Percentiles rank a stretch among this genome's conserved stretches.
Evolutionary conservation across 2,113 vertebrate species (phyloP).

Genomic region (Mustela nigripes): DNA sequence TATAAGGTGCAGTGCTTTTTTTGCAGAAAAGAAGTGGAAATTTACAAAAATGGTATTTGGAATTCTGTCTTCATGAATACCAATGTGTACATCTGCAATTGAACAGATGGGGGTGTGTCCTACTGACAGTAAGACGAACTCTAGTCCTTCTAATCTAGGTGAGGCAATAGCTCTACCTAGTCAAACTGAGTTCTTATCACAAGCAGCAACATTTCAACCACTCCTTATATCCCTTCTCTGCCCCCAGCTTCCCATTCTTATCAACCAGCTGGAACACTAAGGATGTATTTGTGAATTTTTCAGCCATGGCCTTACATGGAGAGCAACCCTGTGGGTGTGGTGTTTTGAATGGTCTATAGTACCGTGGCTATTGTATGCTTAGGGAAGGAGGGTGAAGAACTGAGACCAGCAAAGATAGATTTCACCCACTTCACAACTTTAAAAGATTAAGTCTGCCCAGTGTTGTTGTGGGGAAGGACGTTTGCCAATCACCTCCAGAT

Average conservation of each 20-base stretch:
- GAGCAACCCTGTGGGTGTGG: neutral
- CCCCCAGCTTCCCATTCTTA: neutral
- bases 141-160: neutral
- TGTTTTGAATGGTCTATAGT: neutral
- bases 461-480: neutral
- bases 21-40: conserved; percentile 35
- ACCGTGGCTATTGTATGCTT: neutral
- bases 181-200: conserved; percentile 22
- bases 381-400: neutral
- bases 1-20: neutral
- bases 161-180: neutral
- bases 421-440: neutral
- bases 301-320: neutral
- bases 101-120: neutral
- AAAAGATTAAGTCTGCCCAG: neutral
- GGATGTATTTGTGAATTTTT: neutral
- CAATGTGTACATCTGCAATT: neutral
- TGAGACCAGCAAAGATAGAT: neutral
- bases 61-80: neutral
- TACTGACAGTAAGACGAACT: neutral
- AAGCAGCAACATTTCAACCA: neutral
- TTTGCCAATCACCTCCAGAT: neutral
- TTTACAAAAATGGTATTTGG: neutral
- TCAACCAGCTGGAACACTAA: neutral
- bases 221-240: neutral